Conservation (phyloP, 2,888 invertebrate species). For the Schrankia costaestrigalis region DNA sequence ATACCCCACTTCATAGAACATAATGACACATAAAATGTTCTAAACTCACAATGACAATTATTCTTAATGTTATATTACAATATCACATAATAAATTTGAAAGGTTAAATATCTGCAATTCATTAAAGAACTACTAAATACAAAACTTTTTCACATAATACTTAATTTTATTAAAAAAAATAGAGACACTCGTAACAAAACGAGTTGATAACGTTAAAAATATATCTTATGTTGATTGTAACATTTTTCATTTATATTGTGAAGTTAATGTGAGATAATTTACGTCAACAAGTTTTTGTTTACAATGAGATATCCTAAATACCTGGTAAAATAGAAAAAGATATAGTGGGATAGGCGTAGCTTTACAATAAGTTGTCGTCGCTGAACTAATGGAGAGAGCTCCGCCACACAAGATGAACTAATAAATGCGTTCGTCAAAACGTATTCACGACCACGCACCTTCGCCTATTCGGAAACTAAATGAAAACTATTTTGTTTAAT, state of each 20-base stretch:
- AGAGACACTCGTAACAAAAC: not conserved
- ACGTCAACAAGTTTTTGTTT: constrained; percentile 21
- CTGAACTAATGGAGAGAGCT: constrained; percentile 19
- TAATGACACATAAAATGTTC: no score
- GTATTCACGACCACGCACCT: constrained; percentile 23
- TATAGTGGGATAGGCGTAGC: constrained; percentile 13
- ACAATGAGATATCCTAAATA: constrained; percentile 9
- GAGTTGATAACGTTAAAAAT: not conserved
- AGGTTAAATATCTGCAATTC: no score
- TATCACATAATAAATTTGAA: no score
- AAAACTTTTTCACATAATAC: no score
- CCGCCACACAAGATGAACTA: constrained; percentile 32
- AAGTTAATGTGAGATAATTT: constrained; percentile 10
- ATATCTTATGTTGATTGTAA: constrained; percentile 1
- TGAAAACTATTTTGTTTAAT: not conserved
- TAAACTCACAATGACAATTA: no score
- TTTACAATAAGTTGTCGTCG: constrained; percentile 22
- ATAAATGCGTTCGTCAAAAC: constrained; percentile 20
- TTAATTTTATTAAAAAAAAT: not conserved
- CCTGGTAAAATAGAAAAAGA: constrained; percentile 16
- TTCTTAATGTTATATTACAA: no score
- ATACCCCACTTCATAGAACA: no score
- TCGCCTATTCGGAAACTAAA: constrained; percentile 8
- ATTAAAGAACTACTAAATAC: no score
- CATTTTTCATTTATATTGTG: constrained; percentile 16